Conservation (phyloP, 2,113 vertebrate species). For the Phainopepla nitens region DNA sequence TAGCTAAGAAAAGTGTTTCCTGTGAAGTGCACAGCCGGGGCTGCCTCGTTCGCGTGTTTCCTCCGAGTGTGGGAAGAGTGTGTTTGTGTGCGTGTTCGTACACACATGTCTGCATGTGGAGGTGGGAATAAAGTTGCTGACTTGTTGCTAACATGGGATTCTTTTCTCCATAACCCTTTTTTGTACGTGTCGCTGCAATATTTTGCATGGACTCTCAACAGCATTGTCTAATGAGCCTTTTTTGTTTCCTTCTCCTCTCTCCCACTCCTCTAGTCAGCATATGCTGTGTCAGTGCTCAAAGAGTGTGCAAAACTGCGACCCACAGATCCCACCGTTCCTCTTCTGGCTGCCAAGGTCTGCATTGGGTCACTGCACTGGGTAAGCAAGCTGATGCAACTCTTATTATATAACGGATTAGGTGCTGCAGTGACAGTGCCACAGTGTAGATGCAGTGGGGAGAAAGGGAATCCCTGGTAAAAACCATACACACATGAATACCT, state of each 20-base stretch:
- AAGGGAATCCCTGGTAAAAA: not conserved
- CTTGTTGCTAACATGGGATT: not conserved
- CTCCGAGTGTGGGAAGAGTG: not conserved
- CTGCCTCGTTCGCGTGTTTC: not conserved
- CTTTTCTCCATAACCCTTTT: not conserved
- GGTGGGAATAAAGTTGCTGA: not conserved
- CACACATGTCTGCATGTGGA: not conserved
- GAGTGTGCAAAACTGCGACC: slow-evolving; percentile 90
- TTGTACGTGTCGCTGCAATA: not conserved
- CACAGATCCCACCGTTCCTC: slow-evolving; percentile 84
- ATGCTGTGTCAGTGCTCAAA: slow-evolving; percentile 89
- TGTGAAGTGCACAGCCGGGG: not conserved
- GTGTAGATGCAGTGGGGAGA: not conserved
- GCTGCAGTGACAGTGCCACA: not conserved
- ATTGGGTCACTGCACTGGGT: slow-evolving; percentile 93
- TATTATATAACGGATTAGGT: not conserved
- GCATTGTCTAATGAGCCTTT: slow-evolving; percentile 26
- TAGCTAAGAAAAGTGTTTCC: not conserved
- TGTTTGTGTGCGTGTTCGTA: fast-evolving
- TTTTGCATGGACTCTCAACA: not conserved
- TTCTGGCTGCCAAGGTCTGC: slow-evolving; percentile 96
- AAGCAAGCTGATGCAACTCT: slow-evolving; percentile 67
- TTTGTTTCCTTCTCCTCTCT: not conserved
- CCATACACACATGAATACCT: not conserved
- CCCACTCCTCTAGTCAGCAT: slow-evolving; percentile 76